A percentile compares a stretch with the other conserved stretches of the same genome.
phyloP scores from a whole-genome alignment of 2,797 vertebrate genomes.

The Danionella dracula region DNA sequence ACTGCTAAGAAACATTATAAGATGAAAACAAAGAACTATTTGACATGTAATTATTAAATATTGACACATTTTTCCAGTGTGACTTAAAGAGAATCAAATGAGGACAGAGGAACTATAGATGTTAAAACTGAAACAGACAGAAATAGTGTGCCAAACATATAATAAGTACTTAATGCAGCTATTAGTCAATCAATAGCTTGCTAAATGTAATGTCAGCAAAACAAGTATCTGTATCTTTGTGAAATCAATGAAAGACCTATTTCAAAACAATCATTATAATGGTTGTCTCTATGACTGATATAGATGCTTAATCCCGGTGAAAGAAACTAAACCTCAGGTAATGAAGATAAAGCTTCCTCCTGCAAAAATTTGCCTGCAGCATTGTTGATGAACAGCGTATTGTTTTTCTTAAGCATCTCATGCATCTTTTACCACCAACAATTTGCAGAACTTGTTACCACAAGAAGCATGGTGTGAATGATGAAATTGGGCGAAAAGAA shows the following conservation, averaged over 20 bases:
- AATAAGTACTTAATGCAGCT: neutral
- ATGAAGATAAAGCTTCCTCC: constrained; percentile 44
- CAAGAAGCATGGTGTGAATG: neutral
- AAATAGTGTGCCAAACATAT: neutral
- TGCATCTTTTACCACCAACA: constrained; percentile 34
- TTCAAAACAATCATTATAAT: constrained; percentile 34
- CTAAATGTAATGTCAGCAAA: constrained; percentile 17
- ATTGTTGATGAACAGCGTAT: constrained; percentile 37
- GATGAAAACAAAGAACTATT: no score
- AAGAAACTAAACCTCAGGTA: constrained; percentile 42
- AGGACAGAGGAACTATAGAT: no score
- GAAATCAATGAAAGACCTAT: constrained; percentile 39
- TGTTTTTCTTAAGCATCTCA: constrained; percentile 44
- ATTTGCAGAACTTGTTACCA: constrained; percentile 26
- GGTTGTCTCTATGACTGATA: constrained; percentile 38
- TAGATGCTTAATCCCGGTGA: constrained; percentile 24
- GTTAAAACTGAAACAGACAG: no score
- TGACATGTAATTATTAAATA: no score
- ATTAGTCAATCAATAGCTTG: constrained; percentile 28
- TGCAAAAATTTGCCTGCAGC: constrained; percentile 34
- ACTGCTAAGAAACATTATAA: no score
- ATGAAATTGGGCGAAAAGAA: neutral
- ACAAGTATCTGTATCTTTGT: constrained; percentile 3
- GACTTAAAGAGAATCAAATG: no score
- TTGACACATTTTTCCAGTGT: no score